Percentiles rank a stretch among this genome's conserved stretches.
Conservation (phyloP, 2,797 vertebrate species). For the Siniperca obscura region DNA sequence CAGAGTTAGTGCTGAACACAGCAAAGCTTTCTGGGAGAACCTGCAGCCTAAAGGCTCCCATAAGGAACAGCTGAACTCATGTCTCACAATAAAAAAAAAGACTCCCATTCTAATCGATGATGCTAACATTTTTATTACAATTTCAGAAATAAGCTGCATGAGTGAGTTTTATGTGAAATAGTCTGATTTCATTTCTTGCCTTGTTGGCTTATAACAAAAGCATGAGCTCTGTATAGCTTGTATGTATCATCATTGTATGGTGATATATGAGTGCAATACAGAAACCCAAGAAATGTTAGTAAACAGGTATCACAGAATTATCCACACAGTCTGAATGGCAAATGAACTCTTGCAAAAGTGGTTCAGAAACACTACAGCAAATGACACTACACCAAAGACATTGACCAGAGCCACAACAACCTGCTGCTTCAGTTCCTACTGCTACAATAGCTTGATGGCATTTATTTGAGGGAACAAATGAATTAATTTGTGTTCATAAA, state of each 20-base stretch:
- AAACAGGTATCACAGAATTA: not conserved
- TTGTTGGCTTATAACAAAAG: not conserved
- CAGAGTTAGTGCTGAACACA: conserved; percentile 56
- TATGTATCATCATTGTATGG: not conserved
- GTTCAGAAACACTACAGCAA: not conserved
- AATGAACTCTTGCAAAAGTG: not conserved
- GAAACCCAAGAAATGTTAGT: not conserved
- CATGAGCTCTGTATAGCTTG: not conserved
- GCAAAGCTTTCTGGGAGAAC: conserved; percentile 49
- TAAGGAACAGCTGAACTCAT: conserved; percentile 32
- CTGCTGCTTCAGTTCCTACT: not conserved
- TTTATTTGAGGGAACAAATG: conserved; percentile 31
- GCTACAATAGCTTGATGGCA: not conserved
- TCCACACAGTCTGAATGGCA: not conserved
- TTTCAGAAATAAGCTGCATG: not conserved
- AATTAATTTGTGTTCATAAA: conserved; percentile 26
- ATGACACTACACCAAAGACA: not conserved
- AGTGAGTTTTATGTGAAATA: not conserved
- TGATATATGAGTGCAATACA: not conserved
- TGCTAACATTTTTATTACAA: conserved; percentile 29
- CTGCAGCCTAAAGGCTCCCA: conserved; percentile 62
- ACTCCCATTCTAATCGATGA: conserved; percentile 19
- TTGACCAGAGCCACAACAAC: not conserved
- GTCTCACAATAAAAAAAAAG: conserved; percentile 43
- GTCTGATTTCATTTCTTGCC: not conserved